Percentiles rank a stretch among this genome's conserved stretches.
Evolutionary conservation across 2,113 vertebrate species (phyloP).

Genomic region (Anhinga anhinga): DNA sequence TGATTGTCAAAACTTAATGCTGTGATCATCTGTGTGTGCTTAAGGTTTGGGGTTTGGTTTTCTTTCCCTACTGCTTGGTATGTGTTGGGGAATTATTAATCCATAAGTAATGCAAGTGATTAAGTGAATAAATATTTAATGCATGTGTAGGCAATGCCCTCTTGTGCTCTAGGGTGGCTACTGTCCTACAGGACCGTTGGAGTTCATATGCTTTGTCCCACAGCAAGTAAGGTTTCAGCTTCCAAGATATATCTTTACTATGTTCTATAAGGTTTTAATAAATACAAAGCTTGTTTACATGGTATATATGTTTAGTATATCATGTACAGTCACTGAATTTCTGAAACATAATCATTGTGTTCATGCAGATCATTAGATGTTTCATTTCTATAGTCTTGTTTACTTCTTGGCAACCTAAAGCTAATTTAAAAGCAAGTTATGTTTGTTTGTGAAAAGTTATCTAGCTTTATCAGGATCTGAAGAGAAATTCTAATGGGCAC

Average conservation of each 20-base stretch:
- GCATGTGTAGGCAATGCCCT: conserved; percentile 56
- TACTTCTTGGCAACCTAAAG: conserved; percentile 69
- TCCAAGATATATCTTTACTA: conserved; percentile 64
- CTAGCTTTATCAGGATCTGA: conserved; percentile 64
- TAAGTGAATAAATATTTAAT: conserved; percentile 60
- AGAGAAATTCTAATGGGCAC: conserved; percentile 67
- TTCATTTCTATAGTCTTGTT: conserved; percentile 54
- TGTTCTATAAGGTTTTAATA: conserved; percentile 72
- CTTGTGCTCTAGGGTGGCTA: conserved; percentile 70
- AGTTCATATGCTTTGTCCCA: conserved; percentile 48
- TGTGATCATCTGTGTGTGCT: conserved; percentile 27
- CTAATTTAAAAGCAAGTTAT: conserved; percentile 73
- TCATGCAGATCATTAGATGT: conserved; percentile 76
- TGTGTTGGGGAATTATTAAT: conserved; percentile 12
- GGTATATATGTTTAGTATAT: conserved; percentile 72
- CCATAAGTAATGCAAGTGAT: background rate
- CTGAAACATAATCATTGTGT: conserved; percentile 67
- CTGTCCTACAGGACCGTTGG: conserved; percentile 55
- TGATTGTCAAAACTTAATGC: conserved; percentile 30
- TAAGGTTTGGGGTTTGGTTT: conserved; percentile 32
- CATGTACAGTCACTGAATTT: conserved; percentile 71
- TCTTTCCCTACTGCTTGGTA: conserved; percentile 7
- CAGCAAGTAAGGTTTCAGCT: conserved; percentile 57
- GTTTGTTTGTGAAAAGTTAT: conserved; percentile 37
- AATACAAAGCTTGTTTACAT: conserved; percentile 72